Percentiles rank a stretch among this genome's conserved stretches.
phyloP scores from a whole-genome alignment of 2,888 invertebrate genomes.

The Lepidochitona cinerea region DNA sequence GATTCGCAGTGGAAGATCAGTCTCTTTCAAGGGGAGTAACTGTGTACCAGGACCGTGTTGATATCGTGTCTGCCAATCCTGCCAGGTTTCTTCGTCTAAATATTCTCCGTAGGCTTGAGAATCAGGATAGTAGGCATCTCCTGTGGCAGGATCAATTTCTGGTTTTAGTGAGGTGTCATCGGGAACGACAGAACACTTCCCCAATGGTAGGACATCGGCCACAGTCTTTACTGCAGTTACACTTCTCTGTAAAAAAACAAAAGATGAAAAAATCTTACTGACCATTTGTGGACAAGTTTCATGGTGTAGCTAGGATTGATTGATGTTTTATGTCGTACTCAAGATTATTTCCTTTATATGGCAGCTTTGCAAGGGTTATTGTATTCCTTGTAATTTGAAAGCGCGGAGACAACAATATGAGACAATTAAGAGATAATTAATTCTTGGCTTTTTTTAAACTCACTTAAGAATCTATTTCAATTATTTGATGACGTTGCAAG shows the following conservation, averaged over 20 bases:
- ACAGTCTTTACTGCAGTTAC: conserved; percentile 42
- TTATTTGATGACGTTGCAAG: no score
- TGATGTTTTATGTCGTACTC: no score
- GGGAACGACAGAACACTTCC: conserved; percentile 36
- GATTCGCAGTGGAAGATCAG: conserved; percentile 85
- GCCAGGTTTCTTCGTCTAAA: conserved; percentile 68
- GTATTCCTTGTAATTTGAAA: no score
- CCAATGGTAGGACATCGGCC: conserved; percentile 49
- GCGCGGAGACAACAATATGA: no score
- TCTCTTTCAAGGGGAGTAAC: conserved; percentile 91
- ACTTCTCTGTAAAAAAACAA: conserved; percentile 38
- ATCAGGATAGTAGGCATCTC: conserved; percentile 51
- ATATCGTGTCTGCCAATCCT: conserved; percentile 78
- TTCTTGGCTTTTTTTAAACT: no score
- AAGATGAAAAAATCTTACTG: no score
- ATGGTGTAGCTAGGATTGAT: not conserved
- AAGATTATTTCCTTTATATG: no score
- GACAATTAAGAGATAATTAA: no score
- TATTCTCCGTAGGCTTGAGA: conserved; percentile 59
- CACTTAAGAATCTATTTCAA: no score
- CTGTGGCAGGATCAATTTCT: conserved; percentile 43
- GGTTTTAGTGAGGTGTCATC: conserved; percentile 32
- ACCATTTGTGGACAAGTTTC: not conserved
- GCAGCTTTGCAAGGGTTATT: no score
- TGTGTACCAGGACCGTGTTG: conserved; percentile 98